Base-by-base conservation (phyloP, 1,140 invertebrate genomes). In the Chironomus striatipennis region DNA sequence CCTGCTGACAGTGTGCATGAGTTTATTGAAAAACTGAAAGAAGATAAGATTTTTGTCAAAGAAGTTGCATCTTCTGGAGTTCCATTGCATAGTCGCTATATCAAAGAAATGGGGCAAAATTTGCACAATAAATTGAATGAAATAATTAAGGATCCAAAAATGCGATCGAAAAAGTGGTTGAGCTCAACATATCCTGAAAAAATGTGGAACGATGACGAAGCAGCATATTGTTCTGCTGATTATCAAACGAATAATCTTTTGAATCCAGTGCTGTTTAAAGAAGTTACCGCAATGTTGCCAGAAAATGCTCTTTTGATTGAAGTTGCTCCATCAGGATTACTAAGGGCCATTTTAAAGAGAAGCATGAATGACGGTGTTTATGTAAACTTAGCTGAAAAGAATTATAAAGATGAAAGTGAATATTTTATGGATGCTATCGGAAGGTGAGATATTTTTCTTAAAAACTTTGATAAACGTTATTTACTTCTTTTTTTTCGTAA, bases 161-260 rank as follows among this genome's bases (percentile, higher is more conserved):
- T 82, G 9, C 87, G 95, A 34, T 91, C 90, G 9, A 79, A 84
- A 0, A 90, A 90, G 76, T 98, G 96, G 96, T 81, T 97, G 0
- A 94, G 93, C 77, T 91, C 93, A 0, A 97, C 95, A 0, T 88
- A 96, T 34, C 88, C 90, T 0, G 89, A 94, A 79, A 76, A 75
- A n/a, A 80, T 84, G 42, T 97, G 94, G 95, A 86, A 88, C 15
- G 84, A 87, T 5, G 80, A 89, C 0, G 81, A 87, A 5, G 89
- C 90, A 1, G 85, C 88, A 74, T 79, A 87, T 10, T 95, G 90
- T 0, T 97, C 94, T 0, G 90, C 95, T 5, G 93, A 95, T 77
- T 98, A 98, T 80, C 93, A 96, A 79, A 95, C 95, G 0, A 97
- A 97, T 80, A 98, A 98, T 82, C 83, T 97, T 5, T 81, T 96